phyloP scores from a whole-genome alignment of 2,113 vertebrate genomes.

The Oryctolagus cuniculus region mOryCun1.1 NC_091439.1:24833501-24834000 shows the following conservation, averaged over 20 bases:
- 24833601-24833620: neutral
- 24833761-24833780: slow-evolving; percentile 12
- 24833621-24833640: neutral
- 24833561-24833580: neutral
- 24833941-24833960: slow-evolving; percentile 69
- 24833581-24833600: neutral
- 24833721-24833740: neutral
- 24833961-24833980: slow-evolving; percentile 63
- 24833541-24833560: neutral
- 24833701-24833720: neutral
- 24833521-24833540: no score
- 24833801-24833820: neutral
- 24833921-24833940: slow-evolving; percentile 60
- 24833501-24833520: neutral
- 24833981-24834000: slow-evolving; percentile 65
- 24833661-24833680: neutral
- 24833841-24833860: slow-evolving; percentile 70
- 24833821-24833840: slow-evolving; percentile 60
- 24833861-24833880: slow-evolving; percentile 77
- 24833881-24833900: slow-evolving; percentile 74
- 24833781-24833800: neutral
- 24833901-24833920: slow-evolving; percentile 67
- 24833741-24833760: neutral
- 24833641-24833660: neutral
- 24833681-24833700: neutral